Evolutionary conservation across 2,888 invertebrate genomes (phyloP).

Genomic region (Pristionchus exspectatus): DNA sequence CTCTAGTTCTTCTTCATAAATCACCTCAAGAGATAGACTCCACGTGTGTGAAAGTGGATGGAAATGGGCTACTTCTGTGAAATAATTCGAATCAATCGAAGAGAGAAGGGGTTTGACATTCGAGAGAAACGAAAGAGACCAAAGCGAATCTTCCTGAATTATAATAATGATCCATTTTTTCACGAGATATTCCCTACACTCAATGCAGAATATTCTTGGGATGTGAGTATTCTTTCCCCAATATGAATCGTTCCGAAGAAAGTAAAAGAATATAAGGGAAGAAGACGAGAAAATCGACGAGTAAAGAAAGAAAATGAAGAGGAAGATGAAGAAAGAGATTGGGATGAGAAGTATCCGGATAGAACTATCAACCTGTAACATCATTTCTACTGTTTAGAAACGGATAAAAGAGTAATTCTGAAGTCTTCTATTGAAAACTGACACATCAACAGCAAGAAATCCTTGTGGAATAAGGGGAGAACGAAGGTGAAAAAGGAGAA

Average conservation of each 20-base stretch:
- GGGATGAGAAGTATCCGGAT: neutral
- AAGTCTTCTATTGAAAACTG: neutral
- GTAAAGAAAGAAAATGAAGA: neutral
- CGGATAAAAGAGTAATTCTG: neutral
- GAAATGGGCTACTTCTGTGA: neutral
- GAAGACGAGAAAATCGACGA: slow-evolving; percentile 26
- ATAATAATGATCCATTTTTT: neutral
- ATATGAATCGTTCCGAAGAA: neutral
- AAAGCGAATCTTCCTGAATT: neutral
- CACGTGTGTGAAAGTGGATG: slow-evolving; percentile 30
- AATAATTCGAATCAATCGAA: neutral
- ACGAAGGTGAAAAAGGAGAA: neutral
- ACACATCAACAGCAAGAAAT: slow-evolving; percentile 27
- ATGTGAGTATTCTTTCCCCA: neutral
- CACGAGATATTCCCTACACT: neutral
- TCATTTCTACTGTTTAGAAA: neutral
- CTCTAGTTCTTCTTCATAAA: neutral
- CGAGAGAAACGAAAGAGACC: neutral
- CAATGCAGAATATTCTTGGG: slow-evolving; percentile 27
- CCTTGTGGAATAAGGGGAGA: neutral
- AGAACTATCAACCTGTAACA: slow-evolving; percentile 10
- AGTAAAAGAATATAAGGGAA: slow-evolving; percentile 35
- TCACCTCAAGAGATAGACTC: slow-evolving; percentile 26
- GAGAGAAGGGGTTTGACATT: slow-evolving; percentile 1
- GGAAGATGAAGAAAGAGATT: neutral